Evolutionary conservation across 1,140 invertebrate genomes (phyloP).

Genomic region (Drosophila biarmipes): DNA sequence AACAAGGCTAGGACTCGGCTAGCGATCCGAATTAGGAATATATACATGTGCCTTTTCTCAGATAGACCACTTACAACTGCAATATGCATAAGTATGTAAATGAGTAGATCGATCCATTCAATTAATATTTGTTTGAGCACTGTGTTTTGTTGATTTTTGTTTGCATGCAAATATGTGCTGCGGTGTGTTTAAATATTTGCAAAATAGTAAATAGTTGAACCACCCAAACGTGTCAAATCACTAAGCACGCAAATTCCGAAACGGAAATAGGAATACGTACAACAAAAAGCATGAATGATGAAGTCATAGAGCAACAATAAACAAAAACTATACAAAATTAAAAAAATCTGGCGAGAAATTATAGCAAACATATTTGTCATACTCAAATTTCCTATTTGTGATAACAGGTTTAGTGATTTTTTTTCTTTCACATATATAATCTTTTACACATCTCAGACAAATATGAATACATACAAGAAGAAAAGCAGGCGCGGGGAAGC

Average conservation of each 20-base stretch:
- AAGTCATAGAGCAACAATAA: conserved; percentile 45
- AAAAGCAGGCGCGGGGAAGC: too few relatives aligned
- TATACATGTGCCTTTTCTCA: too few relatives aligned
- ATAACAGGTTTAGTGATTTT: conserved; percentile 26
- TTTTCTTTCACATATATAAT: neutral
- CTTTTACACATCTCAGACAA: neutral
- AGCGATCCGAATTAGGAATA: too few relatives aligned
- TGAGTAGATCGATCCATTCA: neutral
- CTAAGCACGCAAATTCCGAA: conserved; percentile 32
- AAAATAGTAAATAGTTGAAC: conserved; percentile 36
- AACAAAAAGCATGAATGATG: conserved; percentile 32
- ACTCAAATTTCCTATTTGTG: conserved; percentile 12
- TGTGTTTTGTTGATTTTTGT: neutral
- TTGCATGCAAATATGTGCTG: conserved; percentile 2
- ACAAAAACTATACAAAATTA: conserved; percentile 8
- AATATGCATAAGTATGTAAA: neutral
- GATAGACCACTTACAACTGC: neutral
- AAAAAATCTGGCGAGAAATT: conserved; percentile 10
- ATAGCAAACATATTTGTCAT: conserved; percentile 6
- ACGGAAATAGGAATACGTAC: conserved; percentile 41
- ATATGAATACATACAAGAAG: too few relatives aligned
- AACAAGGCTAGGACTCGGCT: too few relatives aligned
- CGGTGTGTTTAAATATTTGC: conserved; percentile 19
- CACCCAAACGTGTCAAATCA: conserved; percentile 70
- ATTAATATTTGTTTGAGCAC: conserved; percentile 13